These are phyloP conservation scores for Hoplias malabaricus DNA, from an alignment of 2,113 vertebrate genomes.

Conservation along the genomic window DNA sequence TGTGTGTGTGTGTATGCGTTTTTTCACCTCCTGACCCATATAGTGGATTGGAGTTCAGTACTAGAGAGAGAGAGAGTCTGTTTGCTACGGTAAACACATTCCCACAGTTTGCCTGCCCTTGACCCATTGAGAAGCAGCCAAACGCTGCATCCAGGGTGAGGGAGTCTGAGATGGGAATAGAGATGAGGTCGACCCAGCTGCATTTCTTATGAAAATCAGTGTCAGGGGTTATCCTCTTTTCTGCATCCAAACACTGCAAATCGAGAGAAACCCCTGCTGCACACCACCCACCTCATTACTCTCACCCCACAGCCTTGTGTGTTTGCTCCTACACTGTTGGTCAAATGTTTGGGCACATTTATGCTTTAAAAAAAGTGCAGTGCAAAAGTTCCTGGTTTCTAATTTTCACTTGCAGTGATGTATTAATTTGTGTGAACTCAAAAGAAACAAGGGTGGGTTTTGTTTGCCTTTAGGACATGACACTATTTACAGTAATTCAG, in stretches of 20 bases:
- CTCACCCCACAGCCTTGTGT: not conserved
- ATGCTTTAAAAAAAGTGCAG: not conserved
- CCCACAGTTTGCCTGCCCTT: slow-evolving; percentile 23
- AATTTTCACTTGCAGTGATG: no score
- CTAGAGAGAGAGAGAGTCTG: not conserved
- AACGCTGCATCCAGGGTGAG: slow-evolving; percentile 20
- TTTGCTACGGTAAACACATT: slow-evolving; percentile 24
- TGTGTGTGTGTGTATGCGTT: slow-evolving; percentile 23
- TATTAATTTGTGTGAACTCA: no score
- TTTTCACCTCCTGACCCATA: slow-evolving; percentile 15
- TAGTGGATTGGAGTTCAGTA: not conserved
- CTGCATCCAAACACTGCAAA: slow-evolving; percentile 13
- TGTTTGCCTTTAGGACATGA: no score
- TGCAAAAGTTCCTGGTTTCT: not conserved
- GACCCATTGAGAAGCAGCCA: slow-evolving; percentile 31
- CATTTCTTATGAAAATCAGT: slow-evolving; percentile 39
- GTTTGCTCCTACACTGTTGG: not conserved
- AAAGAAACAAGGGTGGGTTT: no score
- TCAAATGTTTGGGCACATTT: not conserved
- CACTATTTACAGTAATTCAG: no score
- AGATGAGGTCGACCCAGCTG: slow-evolving; percentile 26
- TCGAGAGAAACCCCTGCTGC: not conserved
- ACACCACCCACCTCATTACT: not conserved
- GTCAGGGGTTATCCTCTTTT: slow-evolving; percentile 35
- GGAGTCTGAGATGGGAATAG: slow-evolving; percentile 23